These are phyloP conservation scores for Raillietiella orientalis DNA, from an alignment of 2,888 invertebrate genomes.

Conservation along the genomic window DNA sequence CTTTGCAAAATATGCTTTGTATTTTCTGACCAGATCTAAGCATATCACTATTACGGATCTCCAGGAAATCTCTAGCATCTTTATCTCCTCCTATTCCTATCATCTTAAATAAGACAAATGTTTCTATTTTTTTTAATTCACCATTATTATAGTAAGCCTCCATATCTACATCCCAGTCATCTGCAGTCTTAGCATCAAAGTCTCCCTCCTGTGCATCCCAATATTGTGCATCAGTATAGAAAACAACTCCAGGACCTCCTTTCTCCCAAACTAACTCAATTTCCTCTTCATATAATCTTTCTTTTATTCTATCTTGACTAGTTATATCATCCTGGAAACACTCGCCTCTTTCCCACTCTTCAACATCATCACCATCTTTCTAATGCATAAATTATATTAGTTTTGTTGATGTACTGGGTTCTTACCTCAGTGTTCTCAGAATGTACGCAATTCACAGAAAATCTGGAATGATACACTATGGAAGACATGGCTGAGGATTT, in stretches of 20 bases:
- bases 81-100: constrained; percentile 13
- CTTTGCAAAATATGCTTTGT: constrained; percentile 6
- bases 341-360: constrained; percentile 21
- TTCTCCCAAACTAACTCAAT: constrained; percentile 21
- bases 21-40: constrained; percentile 8
- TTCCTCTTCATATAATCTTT: constrained; percentile 15
- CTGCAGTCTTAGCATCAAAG: constrained; percentile 19
- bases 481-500: no score
- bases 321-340: constrained; percentile 17
- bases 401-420: constrained; percentile 4
- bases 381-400: constrained; percentile 6
- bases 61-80: constrained; percentile 15
- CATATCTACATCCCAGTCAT: constrained; percentile 23
- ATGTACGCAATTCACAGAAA: no score
- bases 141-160: constrained; percentile 16
- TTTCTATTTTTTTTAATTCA: constrained; percentile 4
- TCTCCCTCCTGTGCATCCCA: constrained; percentile 18
- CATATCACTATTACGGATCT: constrained; percentile 12
- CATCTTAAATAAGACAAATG: neutral
- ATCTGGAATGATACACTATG: no score
- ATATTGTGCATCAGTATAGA: constrained; percentile 20
- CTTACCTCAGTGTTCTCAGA: constrained; percentile 5
- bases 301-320: constrained; percentile 14
- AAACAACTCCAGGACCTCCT: constrained; percentile 21
- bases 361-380: constrained; percentile 15